These are phyloP conservation scores for Conomelus anceps DNA, from an alignment of 2,888 invertebrate species.

Conservation along the genomic window DNA sequence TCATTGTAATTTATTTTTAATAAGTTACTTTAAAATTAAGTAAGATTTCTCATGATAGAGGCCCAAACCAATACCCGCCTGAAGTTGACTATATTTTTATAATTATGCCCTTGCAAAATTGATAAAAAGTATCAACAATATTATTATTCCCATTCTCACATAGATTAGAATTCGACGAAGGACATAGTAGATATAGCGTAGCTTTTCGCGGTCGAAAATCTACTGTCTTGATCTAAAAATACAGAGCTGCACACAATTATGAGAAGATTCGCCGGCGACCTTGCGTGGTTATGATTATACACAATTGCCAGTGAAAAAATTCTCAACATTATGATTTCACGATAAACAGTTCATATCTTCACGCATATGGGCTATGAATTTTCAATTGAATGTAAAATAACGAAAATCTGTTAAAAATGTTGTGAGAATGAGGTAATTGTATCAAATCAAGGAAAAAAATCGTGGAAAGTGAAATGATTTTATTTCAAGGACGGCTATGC, in stretches of 20 bases:
- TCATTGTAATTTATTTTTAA: too few relatives aligned
- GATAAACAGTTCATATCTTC: neutral
- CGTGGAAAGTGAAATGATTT: neutral
- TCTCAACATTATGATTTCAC: neutral
- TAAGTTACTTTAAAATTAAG: too few relatives aligned
- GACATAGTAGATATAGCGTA: neutral
- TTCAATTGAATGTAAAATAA: neutral
- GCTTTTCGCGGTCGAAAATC: neutral
- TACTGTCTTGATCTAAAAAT: neutral
- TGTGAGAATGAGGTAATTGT: neutral
- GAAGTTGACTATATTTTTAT: too few relatives aligned
- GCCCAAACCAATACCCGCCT: too few relatives aligned
- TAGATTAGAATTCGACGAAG: neutral
- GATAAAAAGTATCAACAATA: neutral
- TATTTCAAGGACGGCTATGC: neutral
- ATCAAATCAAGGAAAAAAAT: neutral
- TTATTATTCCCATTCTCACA: neutral
- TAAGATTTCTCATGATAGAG: too few relatives aligned
- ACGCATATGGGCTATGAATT: neutral
- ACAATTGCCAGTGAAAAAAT: neutral
- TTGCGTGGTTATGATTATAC: neutral
- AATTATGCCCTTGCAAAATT: neutral
- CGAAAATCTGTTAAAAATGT: neutral
- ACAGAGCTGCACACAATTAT: neutral
- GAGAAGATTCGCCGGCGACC: neutral